These are phyloP conservation scores for Festucalex cinctus DNA, from an alignment of 2,113 vertebrate species.

Conservation along the genomic window DNA sequence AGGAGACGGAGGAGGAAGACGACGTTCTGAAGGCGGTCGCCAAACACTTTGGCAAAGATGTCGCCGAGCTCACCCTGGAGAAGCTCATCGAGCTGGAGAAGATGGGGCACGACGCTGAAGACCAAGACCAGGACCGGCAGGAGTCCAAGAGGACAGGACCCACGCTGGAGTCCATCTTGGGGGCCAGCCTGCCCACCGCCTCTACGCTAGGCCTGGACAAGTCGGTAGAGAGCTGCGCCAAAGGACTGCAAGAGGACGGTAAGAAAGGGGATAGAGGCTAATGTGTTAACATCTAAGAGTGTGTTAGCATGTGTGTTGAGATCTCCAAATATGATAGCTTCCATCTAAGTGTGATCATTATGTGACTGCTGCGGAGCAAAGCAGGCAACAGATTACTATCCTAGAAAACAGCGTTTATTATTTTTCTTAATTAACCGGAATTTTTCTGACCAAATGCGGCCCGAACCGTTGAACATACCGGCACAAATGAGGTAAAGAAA, in stretches of 20 bases:
- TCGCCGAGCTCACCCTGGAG: slow-evolving; percentile 66
- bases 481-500: no score
- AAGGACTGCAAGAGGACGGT: slow-evolving; percentile 77
- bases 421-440: no score
- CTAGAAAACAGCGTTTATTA: no score
- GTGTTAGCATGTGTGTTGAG: no score
- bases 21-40: slow-evolving; percentile 80
- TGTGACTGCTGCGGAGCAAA: no score
- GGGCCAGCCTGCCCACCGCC: slow-evolving; percentile 79
- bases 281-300: no score
- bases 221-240: slow-evolving; percentile 77
- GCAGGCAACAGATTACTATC: no score
- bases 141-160: slow-evolving; percentile 52
- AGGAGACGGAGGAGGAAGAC: slow-evolving; percentile 69
- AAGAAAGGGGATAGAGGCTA: slow-evolving; percentile 46
- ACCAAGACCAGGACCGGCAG: slow-evolving; percentile 30
- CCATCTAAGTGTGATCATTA: no score
- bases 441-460: no score
- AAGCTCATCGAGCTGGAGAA: slow-evolving; percentile 41
- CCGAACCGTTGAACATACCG: no score
- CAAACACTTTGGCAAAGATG: slow-evolving; percentile 83
- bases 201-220: slow-evolving; percentile 86
- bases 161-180: slow-evolving; percentile 81
- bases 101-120: slow-evolving; percentile 1
- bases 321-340: no score